Base-by-base conservation (phyloP, 92 coral and sea anemone species). In the Parazoanthus swiftii region DNA sequence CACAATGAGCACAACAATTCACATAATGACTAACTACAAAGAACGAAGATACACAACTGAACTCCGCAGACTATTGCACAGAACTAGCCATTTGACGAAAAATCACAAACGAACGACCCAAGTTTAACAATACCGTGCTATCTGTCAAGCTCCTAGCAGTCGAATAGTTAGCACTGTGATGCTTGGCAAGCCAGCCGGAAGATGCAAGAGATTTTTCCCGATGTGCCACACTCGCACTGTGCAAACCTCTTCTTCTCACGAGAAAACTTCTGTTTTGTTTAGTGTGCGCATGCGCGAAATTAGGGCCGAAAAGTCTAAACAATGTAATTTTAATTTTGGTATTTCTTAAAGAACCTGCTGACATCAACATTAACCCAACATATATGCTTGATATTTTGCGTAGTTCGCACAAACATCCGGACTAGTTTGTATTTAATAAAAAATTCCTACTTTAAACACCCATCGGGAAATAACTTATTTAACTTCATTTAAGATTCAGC, bases 341-440 rank as follows among this genome's bases (percentile, higher is more conserved):
- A 90, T 93, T 93, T 93, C 86, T 75, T 86, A 90, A 91, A 85
- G 94, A 88, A 93, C 98, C 95, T 94, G 95, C 98, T 91, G 91
- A 71, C 76, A 37, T 74, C 89, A 92, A 83, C 83, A 93, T 90
- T 92, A 93, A 82, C 90, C 96, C 80, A 94, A 93, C 98, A 91
- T 89, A 86, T 87, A 82, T 86, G 89, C 86, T 79, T 86, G 93
- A 92, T 90, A 84, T 90, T 91, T 93, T 85, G 92, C 84, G 71
- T 80, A 87, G 81, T 86, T 81, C 88, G 56, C n/a, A 86, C 89
- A 93, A 93, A 93, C 96, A 95, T 95, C 98, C 96, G 98, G 94
- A 76, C 76, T 54, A 58, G 68, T 75, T 80, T 89, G 91, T 71
- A 54, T 51, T 86, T 78, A 91, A 91, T 92, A 90, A 92, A 89